Evolutionary conservation across 2,888 invertebrate genomes (phyloP).

Genomic region (Epicampocera succincta): DNA sequence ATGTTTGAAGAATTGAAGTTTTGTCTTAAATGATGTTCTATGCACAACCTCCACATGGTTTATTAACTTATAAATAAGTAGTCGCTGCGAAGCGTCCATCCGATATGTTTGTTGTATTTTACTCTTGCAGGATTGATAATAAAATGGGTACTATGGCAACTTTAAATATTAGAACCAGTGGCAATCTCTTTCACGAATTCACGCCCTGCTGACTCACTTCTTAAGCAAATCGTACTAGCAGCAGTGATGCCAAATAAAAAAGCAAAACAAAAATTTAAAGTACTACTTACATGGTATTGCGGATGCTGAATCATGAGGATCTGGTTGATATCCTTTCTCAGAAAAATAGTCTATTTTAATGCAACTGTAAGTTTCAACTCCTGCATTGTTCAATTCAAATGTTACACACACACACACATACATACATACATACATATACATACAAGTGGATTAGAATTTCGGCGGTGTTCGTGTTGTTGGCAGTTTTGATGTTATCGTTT

Average conservation of each 20-base stretch:
- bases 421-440: constrained; percentile 10
- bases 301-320: constrained; percentile 94
- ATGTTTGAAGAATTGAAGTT: no score
- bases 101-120: no score
- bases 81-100: no score
- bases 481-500: constrained; percentile 61
- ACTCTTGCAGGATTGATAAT: no score
- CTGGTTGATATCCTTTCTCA: constrained; percentile 91
- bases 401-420: background rate
- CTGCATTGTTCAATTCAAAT: constrained; percentile 71
- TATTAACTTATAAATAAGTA: no score
- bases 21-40: no score
- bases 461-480: constrained; percentile 47
- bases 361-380: constrained; percentile 83
- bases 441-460: background rate
- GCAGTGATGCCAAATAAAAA: background rate
- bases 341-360: constrained; percentile 94
- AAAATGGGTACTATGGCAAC: no score
- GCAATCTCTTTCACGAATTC: no score
- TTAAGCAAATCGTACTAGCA: no score
- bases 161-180: no score
- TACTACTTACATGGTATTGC: constrained; percentile 96
- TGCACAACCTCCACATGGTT: no score
- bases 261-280: constrained; percentile 4
- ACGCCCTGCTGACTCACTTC: no score